phyloP scores from a whole-genome alignment of 2,113 vertebrate genomes.

The Pelobates fuscus region DNA sequence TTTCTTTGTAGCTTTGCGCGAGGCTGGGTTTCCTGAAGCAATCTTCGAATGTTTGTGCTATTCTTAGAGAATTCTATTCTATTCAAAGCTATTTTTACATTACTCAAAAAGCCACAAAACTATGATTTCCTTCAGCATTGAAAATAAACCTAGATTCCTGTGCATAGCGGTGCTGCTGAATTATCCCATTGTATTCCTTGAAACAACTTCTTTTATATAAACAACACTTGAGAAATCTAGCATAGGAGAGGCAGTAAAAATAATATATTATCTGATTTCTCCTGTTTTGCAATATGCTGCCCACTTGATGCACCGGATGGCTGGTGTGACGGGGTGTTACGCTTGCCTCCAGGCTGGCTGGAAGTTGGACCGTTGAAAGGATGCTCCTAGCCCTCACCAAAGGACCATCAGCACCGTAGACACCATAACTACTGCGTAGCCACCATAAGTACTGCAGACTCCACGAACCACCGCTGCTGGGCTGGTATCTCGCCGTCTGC shows the following conservation, averaged over 20 bases:
- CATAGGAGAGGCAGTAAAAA: conserved; percentile 19
- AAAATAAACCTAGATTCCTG: conserved; percentile 45
- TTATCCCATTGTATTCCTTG: conserved; percentile 31
- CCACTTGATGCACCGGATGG: not conserved
- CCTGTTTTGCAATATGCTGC: not conserved
- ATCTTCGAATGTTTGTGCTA: conserved; percentile 20
- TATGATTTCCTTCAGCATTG: conserved; percentile 39
- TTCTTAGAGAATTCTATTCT: conserved; percentile 40
- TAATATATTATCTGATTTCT: conserved; percentile 15
- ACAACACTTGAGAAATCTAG: conserved; percentile 16
- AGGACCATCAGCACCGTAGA: no score
- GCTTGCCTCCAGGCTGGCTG: no score
- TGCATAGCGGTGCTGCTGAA: conserved; percentile 16
- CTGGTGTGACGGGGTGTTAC: not conserved
- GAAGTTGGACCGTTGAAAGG: no score
- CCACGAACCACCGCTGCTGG: no score
- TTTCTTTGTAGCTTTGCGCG: conserved; percentile 2
- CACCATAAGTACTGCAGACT: no score
- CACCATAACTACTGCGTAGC: no score
- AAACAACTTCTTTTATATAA: conserved; percentile 30
- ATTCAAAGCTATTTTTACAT: conserved; percentile 39
- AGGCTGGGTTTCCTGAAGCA: conserved; percentile 35
- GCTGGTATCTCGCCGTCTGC: no score
- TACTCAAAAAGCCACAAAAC: conserved; percentile 29
- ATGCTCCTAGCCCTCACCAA: no score